Conservation (phyloP, 2,113 vertebrate genomes). For the Dicentrarchus labrax region DNA sequence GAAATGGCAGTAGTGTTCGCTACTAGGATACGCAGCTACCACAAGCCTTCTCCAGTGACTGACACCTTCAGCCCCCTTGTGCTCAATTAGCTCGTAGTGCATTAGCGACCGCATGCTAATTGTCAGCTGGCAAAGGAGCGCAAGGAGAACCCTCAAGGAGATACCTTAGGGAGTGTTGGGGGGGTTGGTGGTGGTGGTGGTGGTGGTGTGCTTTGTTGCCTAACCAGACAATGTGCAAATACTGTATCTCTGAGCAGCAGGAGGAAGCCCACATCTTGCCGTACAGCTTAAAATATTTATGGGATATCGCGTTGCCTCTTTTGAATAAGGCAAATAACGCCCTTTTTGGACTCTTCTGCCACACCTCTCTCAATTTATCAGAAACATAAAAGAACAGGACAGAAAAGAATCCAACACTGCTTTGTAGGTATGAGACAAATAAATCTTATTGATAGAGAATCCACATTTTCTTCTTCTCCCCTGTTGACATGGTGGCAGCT, state of each 20-base stretch:
- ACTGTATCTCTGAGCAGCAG: constrained; percentile 53
- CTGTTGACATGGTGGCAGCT: neutral
- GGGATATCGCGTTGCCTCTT: constrained; percentile 67
- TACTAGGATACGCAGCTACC: constrained; percentile 17
- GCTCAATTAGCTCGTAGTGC: constrained; percentile 79
- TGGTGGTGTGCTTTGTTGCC: constrained; percentile 57
- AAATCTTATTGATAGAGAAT: neutral
- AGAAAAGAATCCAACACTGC: neutral
- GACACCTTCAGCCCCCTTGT: constrained; percentile 79
- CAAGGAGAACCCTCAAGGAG: constrained; percentile 73
- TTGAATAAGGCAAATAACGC: constrained; percentile 63
- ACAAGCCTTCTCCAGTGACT: constrained; percentile 69
- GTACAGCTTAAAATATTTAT: constrained; percentile 77
- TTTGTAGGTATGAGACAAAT: constrained; percentile 1
- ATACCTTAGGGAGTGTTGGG: constrained; percentile 66
- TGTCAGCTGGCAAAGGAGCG: constrained; percentile 79
- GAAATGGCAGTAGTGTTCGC: constrained; percentile 37
- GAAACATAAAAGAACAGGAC: neutral
- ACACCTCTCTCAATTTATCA: constrained; percentile 9
- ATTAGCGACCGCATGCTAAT: constrained; percentile 79
- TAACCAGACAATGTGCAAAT: constrained; percentile 60
- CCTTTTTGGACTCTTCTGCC: constrained; percentile 21
- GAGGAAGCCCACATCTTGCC: constrained; percentile 57
- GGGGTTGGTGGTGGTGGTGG: neutral
- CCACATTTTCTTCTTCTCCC: neutral